Evolutionary conservation across 2,888 invertebrate genomes (phyloP).

Genomic region (Platypus cylindrus): DNA sequence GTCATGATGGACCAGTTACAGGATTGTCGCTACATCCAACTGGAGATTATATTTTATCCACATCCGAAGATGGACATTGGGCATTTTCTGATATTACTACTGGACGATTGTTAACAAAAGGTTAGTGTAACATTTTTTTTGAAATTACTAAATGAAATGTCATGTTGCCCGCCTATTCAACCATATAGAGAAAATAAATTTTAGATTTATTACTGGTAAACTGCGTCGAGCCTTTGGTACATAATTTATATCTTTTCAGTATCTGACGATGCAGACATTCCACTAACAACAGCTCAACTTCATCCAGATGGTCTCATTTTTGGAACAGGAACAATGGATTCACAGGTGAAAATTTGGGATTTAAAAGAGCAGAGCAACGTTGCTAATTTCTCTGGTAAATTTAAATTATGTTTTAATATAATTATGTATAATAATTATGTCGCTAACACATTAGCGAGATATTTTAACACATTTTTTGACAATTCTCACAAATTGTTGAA

Average conservation of each 20-base stretch:
- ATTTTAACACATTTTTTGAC: constrained; percentile 1
- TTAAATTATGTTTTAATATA: background rate
- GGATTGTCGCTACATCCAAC: constrained; percentile 96
- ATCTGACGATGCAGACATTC: constrained; percentile 55
- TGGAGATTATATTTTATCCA: constrained; percentile 92
- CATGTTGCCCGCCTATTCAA: no score
- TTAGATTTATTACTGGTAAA: no score
- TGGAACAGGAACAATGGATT: constrained; percentile 89
- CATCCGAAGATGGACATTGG: constrained; percentile 93
- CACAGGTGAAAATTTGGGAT: constrained; percentile 99
- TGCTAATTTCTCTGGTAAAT: constrained; percentile 79
- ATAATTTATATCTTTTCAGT: no score
- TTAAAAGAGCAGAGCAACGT: constrained; percentile 95
- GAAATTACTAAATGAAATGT: no score
- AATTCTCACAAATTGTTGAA: constrained; percentile 2
- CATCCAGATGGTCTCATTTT: constrained; percentile 99
- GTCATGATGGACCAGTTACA: constrained; percentile 92
- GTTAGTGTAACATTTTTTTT: constrained; percentile 7
- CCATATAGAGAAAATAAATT: no score
- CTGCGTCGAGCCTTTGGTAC: no score
- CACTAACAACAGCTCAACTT: constrained; percentile 92
- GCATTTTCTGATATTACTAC: constrained; percentile 95
- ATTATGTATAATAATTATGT: no score
- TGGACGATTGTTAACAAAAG: constrained; percentile 80
- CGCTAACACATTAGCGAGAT: no score